Evolutionary conservation across 2,113 vertebrate genomes (phyloP).

Genomic region (Indicator indicator): DNA sequence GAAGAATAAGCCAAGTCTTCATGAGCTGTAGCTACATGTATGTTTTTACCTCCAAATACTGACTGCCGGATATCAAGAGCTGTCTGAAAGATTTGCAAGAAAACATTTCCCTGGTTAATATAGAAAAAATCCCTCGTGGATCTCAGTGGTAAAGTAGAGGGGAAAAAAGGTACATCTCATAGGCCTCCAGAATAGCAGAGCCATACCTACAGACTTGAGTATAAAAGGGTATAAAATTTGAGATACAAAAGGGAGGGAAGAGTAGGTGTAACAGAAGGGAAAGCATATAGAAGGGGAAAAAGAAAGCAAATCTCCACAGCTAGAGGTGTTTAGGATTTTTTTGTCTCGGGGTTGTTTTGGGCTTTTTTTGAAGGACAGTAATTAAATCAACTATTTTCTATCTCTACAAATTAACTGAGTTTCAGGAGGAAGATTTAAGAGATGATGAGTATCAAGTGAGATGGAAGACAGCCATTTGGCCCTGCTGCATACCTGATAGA

Average conservation of each 20-base stretch:
- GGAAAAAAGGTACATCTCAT: background rate
- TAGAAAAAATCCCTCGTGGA: accelerated
- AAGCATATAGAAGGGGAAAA: background rate
- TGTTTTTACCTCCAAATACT: conserved; percentile 98
- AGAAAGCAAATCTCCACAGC: accelerated
- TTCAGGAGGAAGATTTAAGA: background rate
- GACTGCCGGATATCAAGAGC: conserved; percentile 98
- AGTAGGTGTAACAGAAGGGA: no score
- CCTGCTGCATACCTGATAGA: conserved; percentile 90
- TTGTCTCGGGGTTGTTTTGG: accelerated
- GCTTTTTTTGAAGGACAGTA: background rate
- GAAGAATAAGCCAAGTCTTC: conserved; percentile 98
- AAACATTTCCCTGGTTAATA: background rate
- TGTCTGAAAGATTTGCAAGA: conserved; percentile 78
- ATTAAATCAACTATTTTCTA: background rate
- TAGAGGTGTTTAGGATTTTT: accelerated
- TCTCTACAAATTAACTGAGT: background rate
- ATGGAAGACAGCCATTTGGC: background rate
- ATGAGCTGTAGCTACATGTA: conserved; percentile 97
- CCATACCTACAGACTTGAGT: background rate
- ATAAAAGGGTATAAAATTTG: no score
- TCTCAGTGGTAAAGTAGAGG: background rate
- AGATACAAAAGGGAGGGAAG: no score
- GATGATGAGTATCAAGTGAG: background rate
- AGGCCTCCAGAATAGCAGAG: no score